Evolutionary conservation across 1,140 invertebrate genomes (phyloP).

Genomic region (Plutomurus gul): DNA sequence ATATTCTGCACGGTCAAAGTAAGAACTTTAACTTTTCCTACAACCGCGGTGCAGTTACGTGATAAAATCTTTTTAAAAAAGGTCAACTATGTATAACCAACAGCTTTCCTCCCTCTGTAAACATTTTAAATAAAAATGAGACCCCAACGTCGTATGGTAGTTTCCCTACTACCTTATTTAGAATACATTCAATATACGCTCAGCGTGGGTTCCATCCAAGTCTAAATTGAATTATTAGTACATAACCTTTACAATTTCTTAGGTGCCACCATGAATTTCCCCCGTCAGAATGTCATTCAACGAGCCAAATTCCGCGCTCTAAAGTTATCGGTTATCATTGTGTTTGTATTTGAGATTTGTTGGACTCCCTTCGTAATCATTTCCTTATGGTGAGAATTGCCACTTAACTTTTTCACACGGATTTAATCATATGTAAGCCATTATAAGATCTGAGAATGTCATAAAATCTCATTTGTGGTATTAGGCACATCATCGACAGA

Average conservation of each 20-base stretch:
- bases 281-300: conserved; percentile 64
- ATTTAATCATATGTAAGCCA: no score
- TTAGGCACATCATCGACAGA: conserved; percentile 72
- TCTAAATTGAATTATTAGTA: background rate
- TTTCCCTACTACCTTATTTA: no score
- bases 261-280: conserved; percentile 68
- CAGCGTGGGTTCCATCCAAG: no score
- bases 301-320: conserved; percentile 63
- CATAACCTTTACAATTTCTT: no score
- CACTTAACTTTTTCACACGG: background rate
- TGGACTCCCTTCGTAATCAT: conserved; percentile 80
- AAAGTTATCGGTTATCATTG: conserved; percentile 93
- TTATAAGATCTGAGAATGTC: no score
- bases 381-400: background rate
- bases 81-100: no score
- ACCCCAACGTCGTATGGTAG: no score
- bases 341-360: conserved; percentile 85
- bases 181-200: no score
- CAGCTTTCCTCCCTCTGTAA: no score
- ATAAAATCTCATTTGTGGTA: background rate
- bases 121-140: no score
- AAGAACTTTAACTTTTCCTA: background rate
- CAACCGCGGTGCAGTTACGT: no score
- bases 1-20: background rate
- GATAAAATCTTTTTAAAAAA: no score